These are phyloP conservation scores for Aphodius granarius DNA, from an alignment of 2,888 invertebrate species.

Conservation along the genomic window DNA sequence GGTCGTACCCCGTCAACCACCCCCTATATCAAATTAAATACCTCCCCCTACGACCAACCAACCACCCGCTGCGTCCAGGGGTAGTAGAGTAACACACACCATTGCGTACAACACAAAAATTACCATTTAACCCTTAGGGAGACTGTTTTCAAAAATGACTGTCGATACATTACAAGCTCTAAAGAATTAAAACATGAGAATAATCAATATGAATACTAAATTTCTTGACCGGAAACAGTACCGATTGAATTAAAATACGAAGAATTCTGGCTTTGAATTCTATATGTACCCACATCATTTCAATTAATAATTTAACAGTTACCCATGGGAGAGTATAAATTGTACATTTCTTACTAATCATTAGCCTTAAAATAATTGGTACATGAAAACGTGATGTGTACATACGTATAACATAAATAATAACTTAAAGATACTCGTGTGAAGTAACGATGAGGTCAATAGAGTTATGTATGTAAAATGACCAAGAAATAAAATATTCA, in stretches of 20 bases:
- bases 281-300: too few relatives aligned
- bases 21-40: constrained; percentile 19
- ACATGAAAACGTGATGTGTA: not conserved
- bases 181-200: too few relatives aligned
- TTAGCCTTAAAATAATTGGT: not conserved
- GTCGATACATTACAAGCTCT: too few relatives aligned
- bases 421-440: too few relatives aligned
- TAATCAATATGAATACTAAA: too few relatives aligned
- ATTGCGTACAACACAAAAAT: not conserved
- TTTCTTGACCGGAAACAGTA: too few relatives aligned
- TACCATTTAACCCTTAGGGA: too few relatives aligned
- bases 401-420: not conserved
- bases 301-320: not conserved
- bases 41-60: not conserved
- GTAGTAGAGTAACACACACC: not conserved
- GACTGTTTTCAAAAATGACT: too few relatives aligned
- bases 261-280: too few relatives aligned
- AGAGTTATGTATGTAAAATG: too few relatives aligned
- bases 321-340: not conserved
- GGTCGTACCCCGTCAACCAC: not conserved
- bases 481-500: not conserved
- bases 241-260: too few relatives aligned
- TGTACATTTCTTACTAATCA: not conserved
- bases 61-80: not conserved
- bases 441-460: not conserved